phyloP scores from a whole-genome alignment of 2,113 vertebrate genomes.

The Nesospiza acunhae region DNA sequence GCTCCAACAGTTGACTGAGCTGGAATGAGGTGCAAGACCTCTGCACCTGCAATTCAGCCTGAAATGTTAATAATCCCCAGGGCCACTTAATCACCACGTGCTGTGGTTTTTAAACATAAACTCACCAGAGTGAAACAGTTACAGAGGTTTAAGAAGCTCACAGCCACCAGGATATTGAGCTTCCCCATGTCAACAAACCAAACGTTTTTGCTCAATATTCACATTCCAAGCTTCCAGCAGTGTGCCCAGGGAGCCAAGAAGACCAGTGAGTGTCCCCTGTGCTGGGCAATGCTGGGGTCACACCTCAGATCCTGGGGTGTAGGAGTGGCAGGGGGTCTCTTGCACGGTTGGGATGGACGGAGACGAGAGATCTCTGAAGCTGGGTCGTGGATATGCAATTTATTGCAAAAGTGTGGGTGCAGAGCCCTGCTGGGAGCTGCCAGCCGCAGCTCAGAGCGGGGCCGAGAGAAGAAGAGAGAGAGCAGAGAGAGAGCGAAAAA shows the following conservation, averaged over 20 bases:
- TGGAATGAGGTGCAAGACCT: neutral
- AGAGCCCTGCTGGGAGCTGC: no score
- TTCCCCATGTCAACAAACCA: neutral
- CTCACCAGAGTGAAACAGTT: neutral
- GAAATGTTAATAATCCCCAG: neutral
- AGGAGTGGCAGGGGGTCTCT: no score
- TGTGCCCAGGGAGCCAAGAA: neutral
- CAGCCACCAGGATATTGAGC: rapidly evolving
- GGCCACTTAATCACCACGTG: neutral
- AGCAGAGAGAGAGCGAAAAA: no score
- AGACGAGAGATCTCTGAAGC: no score
- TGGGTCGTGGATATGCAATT: no score
- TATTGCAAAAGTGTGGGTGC: no score
- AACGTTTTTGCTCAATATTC: neutral
- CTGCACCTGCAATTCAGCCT: neutral
- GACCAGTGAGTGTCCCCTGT: neutral
- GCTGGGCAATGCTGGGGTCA: neutral
- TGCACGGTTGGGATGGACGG: no score
- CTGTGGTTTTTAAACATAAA: neutral
- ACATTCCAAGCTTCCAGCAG: neutral
- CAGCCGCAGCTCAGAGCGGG: no score
- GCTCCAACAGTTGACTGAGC: neutral
- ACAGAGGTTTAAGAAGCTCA: neutral
- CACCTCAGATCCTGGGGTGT: neutral
- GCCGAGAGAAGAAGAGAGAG: no score